Evolutionary conservation across 2,113 vertebrate species (phyloP).

Genomic region (Ochotona princeps): DNA sequence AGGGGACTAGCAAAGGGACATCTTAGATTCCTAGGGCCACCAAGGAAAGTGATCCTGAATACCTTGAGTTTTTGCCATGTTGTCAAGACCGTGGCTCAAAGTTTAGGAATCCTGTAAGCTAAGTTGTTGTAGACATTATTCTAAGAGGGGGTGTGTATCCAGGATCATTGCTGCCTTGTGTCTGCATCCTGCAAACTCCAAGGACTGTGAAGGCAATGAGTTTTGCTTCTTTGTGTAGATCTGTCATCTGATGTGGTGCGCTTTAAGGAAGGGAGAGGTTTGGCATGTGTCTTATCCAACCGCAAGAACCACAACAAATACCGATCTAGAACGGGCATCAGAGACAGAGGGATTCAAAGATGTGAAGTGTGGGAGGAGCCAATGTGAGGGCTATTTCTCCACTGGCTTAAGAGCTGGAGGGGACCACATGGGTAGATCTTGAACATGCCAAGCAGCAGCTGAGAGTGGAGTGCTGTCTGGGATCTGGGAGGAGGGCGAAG

Average conservation of each 20-base stretch:
- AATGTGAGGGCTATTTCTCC: background rate
- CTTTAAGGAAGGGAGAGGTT: background rate
- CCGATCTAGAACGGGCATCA: background rate
- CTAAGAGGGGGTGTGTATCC: background rate
- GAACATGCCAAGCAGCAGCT: background rate
- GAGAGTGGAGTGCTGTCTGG: background rate
- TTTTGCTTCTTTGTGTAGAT: background rate
- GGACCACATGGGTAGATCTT: accelerated
- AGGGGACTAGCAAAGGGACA: background rate
- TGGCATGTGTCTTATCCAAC: background rate
- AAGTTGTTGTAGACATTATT: background rate
- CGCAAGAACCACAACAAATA: too few relatives aligned
- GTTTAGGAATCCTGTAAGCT: too few relatives aligned
- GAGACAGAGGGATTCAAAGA: background rate
- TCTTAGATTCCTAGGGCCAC: background rate
- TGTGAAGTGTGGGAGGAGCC: background rate
- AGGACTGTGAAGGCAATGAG: background rate
- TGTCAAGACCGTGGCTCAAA: too few relatives aligned
- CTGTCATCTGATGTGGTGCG: background rate
- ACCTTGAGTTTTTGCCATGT: accelerated
- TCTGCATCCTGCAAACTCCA: background rate
- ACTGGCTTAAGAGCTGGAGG: background rate
- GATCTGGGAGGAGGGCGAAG: background rate
- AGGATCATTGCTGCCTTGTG: background rate
- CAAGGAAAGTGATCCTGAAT: background rate